Base-by-base conservation (phyloP, 2,888 invertebrate species). In the Matsumyia berberina region DNA sequence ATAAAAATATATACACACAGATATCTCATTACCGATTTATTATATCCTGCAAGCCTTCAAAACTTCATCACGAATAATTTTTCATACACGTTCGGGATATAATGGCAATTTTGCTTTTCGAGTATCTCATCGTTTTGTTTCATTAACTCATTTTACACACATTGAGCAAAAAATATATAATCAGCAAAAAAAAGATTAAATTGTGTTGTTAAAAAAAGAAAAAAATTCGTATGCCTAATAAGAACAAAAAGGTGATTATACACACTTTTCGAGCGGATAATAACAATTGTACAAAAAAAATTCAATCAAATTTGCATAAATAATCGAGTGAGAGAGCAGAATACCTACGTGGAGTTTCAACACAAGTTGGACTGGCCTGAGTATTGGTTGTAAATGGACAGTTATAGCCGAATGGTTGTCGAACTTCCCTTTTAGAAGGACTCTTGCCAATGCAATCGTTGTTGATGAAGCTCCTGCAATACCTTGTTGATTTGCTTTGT, bases 401-500 rank as follows among this genome's bases (percentile, higher is more conserved):
- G 42, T 60, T 53, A 42, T 62, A 55, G 17, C 5, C 35, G 49
- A n/a, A 29, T 19, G 9, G n/a, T 33, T 24, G 35, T 4, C 0
- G 19, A n/a, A 33, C 9, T 19, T 62, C n/a, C 31, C 12, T 42
- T 60, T 46, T 46, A 19, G 9, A 11, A 44, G 17, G 29, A 31
- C 12, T 9, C n/a, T 31, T 57, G n/a, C 31, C 37, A 51, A 39
- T 49, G 2, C 9, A 39, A 49, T 58, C 9, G 31, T 5, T 55
- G 49, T 24, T 17, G 44, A 58, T 69, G 49, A 39, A 17, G 39
- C 37, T 51, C 29, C 64, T 76, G 31, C 51, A 42, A 19, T 53
- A 58, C 19, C 44, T 31, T 60, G 51, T 82, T 66, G 72, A 69
- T 77, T 73, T 78, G 72, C 78, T 78, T 82, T 82, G 82, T 73